Evolutionary conservation across 1,140 invertebrate genomes (phyloP).

Genomic region (Drosophila leontia): DNA sequence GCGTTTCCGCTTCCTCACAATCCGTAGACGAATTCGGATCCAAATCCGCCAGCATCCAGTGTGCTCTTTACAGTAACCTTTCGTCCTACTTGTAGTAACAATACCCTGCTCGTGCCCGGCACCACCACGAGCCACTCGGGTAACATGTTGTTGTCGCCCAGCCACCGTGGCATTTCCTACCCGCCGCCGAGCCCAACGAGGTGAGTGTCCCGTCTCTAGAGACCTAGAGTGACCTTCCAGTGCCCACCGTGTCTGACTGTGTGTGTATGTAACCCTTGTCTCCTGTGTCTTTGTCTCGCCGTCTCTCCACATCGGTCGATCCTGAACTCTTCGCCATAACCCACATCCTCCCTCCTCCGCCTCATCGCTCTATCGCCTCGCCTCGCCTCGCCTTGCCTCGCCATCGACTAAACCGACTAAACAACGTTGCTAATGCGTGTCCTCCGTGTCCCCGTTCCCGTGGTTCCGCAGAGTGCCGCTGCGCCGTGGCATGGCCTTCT

Average conservation of each 20-base stretch:
- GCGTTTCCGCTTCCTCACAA: slow-evolving; percentile 35
- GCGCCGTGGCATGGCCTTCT: slow-evolving; percentile 88
- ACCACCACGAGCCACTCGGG: slow-evolving; percentile 85
- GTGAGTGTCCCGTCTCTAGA: slow-evolving; percentile 65
- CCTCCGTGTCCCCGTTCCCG: slow-evolving; percentile 26
- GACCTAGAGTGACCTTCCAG: slow-evolving; percentile 18
- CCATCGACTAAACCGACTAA: slow-evolving; percentile 38
- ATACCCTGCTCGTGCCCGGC: slow-evolving; percentile 86
- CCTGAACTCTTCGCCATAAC: slow-evolving; percentile 39
- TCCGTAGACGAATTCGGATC: slow-evolving; percentile 18
- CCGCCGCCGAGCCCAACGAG: slow-evolving; percentile 91
- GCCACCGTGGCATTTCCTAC: slow-evolving; percentile 89
- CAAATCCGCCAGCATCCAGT: slow-evolving; percentile 33
- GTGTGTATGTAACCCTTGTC: slow-evolving; percentile 29
- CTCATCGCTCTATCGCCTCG: slow-evolving; percentile 26
- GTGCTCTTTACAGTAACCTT: slow-evolving; percentile 74
- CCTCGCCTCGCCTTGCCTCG: slow-evolving; percentile 14
- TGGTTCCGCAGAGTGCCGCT: slow-evolving; percentile 86
- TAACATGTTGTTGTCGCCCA: slow-evolving; percentile 86
- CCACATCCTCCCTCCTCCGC: slow-evolving; percentile 29
- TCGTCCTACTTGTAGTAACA: slow-evolving; percentile 85
- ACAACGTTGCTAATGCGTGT: slow-evolving; percentile 49
- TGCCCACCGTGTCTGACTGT: slow-evolving; percentile 24
- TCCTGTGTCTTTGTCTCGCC: slow-evolving; percentile 23
- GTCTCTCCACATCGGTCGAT: slow-evolving; percentile 39